These are phyloP conservation scores for Sinocyclocheilus rhinocerous DNA, from an alignment of 2,113 vertebrate species.

Conservation along the genomic window DNA sequence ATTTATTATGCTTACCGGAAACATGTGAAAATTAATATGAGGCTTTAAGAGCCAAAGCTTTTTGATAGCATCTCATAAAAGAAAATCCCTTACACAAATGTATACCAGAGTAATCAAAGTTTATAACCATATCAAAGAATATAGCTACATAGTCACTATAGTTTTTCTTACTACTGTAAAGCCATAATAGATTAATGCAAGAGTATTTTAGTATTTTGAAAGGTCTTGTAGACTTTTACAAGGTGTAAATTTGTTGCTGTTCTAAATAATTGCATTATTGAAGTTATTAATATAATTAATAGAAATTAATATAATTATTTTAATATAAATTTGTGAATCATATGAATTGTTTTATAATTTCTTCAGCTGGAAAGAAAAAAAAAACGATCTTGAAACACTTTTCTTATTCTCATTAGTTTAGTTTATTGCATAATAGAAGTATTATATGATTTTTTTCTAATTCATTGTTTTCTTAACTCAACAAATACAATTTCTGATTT, in stretches of 20 bases:
- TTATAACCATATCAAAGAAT: background rate
- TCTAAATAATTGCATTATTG: background rate
- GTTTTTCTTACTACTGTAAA: background rate
- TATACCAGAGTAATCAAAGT: background rate
- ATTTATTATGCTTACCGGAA: background rate
- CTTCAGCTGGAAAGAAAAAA: too few species aligned
- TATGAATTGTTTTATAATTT: too few species aligned
- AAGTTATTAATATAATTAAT: background rate
- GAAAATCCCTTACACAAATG: background rate
- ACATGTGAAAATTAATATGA: background rate
- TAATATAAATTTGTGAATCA: too few species aligned
- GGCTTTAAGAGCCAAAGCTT: background rate
- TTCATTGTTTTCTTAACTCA: too few species aligned
- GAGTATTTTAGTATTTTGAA: background rate
- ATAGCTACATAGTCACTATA: background rate
- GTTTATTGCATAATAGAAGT: too few species aligned
- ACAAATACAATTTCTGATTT: too few species aligned
- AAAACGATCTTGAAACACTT: too few species aligned
- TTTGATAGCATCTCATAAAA: background rate
- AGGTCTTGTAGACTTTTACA: background rate
- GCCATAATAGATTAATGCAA: background rate
- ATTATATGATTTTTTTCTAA: too few species aligned
- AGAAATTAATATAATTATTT: too few species aligned
- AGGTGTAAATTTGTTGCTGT: background rate
- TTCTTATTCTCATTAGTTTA: too few species aligned